These are phyloP conservation scores for Petrolisthes manimaculis DNA, from an alignment of 2,888 invertebrate genomes.

Conservation along the genomic window DNA sequence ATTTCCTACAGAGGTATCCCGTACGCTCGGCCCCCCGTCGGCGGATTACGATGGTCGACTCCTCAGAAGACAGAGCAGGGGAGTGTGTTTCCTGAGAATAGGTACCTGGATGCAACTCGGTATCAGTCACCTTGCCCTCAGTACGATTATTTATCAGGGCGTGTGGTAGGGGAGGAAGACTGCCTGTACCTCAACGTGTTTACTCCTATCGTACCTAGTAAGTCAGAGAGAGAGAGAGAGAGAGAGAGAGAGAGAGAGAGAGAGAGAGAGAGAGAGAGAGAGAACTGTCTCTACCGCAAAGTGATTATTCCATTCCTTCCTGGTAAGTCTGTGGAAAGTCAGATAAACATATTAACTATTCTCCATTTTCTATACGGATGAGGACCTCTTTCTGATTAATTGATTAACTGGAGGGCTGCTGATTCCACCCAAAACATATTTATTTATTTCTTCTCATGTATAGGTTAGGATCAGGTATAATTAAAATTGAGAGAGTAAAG, in stretches of 20 bases:
- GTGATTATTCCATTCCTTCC: conserved; percentile 56
- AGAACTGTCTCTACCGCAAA: conserved; percentile 66
- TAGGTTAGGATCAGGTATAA: too few relatives aligned
- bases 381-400: too few relatives aligned
- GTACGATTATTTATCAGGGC: conserved; percentile 46
- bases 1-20: conserved; percentile 42
- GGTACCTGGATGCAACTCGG: conserved; percentile 33
- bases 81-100: not conserved
- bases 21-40: conserved; percentile 36
- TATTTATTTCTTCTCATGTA: too few relatives aligned
- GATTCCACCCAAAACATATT: too few relatives aligned
- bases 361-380: too few relatives aligned
- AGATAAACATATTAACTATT: too few relatives aligned
- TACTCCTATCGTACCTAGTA: conserved; percentile 60
- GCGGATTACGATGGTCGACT: conserved; percentile 17
- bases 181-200: conserved; percentile 65
- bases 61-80: not conserved
- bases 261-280: conserved; percentile 52
- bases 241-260: conserved; percentile 62
- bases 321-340: not conserved
- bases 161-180: conserved; percentile 64
- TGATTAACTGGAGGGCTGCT: too few relatives aligned
- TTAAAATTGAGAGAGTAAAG: too few relatives aligned
- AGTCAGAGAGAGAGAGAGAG: conserved; percentile 49
- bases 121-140: conserved; percentile 57